These are phyloP conservation scores for Salmo trutta DNA, from an alignment of 2,797 vertebrate species.

Conservation along the genomic window DNA sequence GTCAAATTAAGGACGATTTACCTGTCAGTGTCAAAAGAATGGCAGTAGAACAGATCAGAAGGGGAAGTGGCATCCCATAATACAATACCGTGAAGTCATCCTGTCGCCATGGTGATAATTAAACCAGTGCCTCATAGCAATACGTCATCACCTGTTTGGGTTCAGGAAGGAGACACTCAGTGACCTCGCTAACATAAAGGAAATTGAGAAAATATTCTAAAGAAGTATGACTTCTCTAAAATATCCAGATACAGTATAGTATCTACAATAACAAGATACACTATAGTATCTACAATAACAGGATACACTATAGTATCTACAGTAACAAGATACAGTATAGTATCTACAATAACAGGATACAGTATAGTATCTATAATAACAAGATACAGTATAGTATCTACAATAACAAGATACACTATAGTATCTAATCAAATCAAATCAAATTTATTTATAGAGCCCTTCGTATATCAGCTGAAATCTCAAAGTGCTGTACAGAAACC, in stretches of 20 bases:
- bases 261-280: not conserved
- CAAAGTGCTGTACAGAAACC: too few relatives aligned
- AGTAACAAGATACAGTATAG: too few relatives aligned
- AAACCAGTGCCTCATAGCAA: slow-evolving; percentile 33
- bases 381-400: not conserved
- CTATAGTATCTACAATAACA: not conserved
- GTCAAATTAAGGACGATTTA: slow-evolving; percentile 43
- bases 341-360: not conserved
- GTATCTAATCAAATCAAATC: too few relatives aligned
- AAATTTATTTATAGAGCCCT: too few relatives aligned
- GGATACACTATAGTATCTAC: not conserved
- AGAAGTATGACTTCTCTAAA: too few relatives aligned
- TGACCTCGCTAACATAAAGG: not conserved
- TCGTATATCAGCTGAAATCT: too few relatives aligned
- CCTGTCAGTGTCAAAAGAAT: slow-evolving; percentile 36
- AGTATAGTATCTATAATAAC: not conserved
- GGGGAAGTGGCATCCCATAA: not conserved
- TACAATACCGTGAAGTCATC: not conserved
- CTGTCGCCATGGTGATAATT: slow-evolving; percentile 34
- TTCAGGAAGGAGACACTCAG: not conserved
- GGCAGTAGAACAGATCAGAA: slow-evolving; percentile 17
- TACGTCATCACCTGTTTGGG: slow-evolving; percentile 29
- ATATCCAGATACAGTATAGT: not conserved
- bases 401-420: not conserved
- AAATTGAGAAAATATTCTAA: not conserved